Evolutionary conservation across 2,888 invertebrate genomes (phyloP), one percentile per base, ranked within the genome.

Genomic region (Geotrupes spiniger): DNA sequence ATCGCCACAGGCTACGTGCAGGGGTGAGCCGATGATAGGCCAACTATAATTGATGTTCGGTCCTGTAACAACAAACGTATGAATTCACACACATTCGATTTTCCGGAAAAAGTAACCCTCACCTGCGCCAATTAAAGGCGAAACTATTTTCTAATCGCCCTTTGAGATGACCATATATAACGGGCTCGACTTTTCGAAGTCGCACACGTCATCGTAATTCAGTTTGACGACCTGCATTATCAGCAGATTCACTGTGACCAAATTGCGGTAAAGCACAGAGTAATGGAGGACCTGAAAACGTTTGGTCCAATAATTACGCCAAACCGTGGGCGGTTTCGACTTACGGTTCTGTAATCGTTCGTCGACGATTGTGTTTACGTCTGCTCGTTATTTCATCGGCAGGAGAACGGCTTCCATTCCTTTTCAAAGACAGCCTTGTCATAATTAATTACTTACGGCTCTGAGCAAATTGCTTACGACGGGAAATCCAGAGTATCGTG

Each of bases 321-420:
- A n/a, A n/a, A n/a, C n/a, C n/a, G n/a, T n/a, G n/a, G n/a, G 21
- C 15, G 15, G 12, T 4, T 28, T 25, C 21, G 21, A 54, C 61
- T 60, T 57, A 72, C 91, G 1, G 92, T 91, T 48, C 93, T 78
- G 66, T 83, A 89, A 65, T 93, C 93, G 78, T n/a, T 85, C 84
- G 63, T 91, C 89, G 0, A 92, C 84, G 76, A 87, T 84, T 2
- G 89, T 86, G 70, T 93, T 93, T 1, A 93, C 86, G 63, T 92
- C 85, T 0, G 93, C 94, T 0, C 92, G 92, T 65, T 85, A 81
- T 59, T 84, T 85, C 57, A 92, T 74, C 27, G 94, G 75, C 8
- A 91, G 74, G 45, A 89, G 73, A 0, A 88, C 88, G 1, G 89
- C 81, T 41, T 87, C 83, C 70, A 87, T 83, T 42, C 89, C 85